phyloP scores from a whole-genome alignment of 2,888 invertebrate species.

The Phytoseiulus persimilis region DNA sequence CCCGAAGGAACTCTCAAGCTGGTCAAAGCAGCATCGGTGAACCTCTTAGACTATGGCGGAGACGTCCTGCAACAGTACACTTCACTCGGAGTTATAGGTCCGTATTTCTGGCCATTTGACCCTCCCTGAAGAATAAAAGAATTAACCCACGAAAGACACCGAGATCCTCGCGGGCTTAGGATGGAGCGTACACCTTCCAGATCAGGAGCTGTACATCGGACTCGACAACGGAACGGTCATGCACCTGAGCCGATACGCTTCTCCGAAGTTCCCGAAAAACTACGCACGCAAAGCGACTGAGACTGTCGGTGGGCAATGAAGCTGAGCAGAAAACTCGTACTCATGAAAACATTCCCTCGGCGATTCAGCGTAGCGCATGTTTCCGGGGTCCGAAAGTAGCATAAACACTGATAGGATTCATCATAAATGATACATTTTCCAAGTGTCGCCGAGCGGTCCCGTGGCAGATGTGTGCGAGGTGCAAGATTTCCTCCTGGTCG shows the following conservation, averaged over 20 bases:
- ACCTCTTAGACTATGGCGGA: not conserved
- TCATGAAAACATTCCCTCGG: too few relatives aligned
- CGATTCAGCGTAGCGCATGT: too few relatives aligned
- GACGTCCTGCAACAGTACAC: not conserved
- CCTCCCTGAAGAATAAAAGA: too few relatives aligned
- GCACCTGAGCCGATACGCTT: constrained; percentile 15
- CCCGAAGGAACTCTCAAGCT: constrained; percentile 8
- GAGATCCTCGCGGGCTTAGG: too few relatives aligned
- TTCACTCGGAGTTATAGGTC: not conserved
- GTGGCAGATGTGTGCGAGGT: not conserved
- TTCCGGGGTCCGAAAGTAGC: too few relatives aligned
- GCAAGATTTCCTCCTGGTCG: not conserved
- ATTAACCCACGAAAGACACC: too few relatives aligned
- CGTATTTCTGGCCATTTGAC: not conserved
- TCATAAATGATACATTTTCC: not conserved
- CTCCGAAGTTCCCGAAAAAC: constrained; percentile 24
- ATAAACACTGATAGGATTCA: too few relatives aligned
- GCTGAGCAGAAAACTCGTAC: too few relatives aligned
- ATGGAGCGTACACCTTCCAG: not conserved
- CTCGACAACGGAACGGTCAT: not conserved
- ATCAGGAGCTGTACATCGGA: constrained; percentile 26
- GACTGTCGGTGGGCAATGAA: not conserved
- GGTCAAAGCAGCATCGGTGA: not conserved
- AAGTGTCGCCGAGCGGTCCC: not conserved
- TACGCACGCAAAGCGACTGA: not conserved